Evolutionary conservation across 2,113 vertebrate genomes (phyloP), one percentile per base, ranked within the genome.

Genomic region (Peromyscus polionotus): DNA sequence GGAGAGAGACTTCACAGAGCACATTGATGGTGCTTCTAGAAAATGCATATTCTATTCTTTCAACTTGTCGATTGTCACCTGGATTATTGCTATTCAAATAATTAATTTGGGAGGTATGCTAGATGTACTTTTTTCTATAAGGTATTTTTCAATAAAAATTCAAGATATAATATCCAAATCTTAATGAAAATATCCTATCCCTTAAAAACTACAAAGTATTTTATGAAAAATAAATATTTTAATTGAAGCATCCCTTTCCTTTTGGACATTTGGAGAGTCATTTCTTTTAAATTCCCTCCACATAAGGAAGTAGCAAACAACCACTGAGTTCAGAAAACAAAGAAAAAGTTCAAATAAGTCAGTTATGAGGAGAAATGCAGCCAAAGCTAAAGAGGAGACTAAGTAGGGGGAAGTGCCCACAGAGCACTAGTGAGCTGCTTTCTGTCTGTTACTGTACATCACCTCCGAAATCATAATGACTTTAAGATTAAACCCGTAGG

Each of bases 241-340:
- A 91, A 87, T 9, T 16, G 72, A 61, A 76, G n/a, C n/a, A 70
- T 61, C 48, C 54, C 42, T 61, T 1, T 12, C 36, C 3, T 26
- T 89, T 94, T 95, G 28, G 93, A 93, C 16, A 90, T 79, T 81
- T 85, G 33, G 33, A 96, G 59, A 79, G 20, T 54, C n/a, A 31
- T 26, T 88, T 39, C 16, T 88, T 73, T 70, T 61, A 57, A 6
- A 75, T 93, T n/a, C 7, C 13, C 17, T 88, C 42, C 87, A 20
- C 9, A 76, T 72, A 94, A 86, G 5, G 8, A 61, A 57, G 51
- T 45, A 45, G 3, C 54, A 75, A 87, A 59, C 33, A 86, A 22
- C 48, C 42, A 75, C 4, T 63, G 28, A 88, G 11, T 45, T 65
- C 19, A 68, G 22, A 22, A 68, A 68, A 67, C 42, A 33, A 28